Base-by-base conservation (phyloP, 2,113 vertebrate genomes). In the Calyptomena viridis region DNA sequence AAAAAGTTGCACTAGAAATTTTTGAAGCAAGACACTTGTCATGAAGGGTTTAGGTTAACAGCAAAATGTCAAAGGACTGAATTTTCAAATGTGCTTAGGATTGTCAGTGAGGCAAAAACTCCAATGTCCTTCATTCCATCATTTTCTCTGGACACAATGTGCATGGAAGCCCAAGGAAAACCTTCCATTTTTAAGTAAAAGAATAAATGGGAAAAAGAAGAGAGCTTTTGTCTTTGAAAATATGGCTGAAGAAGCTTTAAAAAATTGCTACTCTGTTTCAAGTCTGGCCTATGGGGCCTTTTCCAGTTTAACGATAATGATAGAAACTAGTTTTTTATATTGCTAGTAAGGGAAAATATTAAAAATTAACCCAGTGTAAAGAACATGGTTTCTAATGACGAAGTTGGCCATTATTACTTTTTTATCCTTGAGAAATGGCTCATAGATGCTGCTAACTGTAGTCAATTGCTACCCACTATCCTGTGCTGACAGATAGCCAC, bases 341-440 rank as follows among this genome's bases (percentile, higher is more conserved):
- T 73, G 33, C 25, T 64, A 68, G 12, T 53, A 80, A 63, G 46
- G 35, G 50, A 84, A 91, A 86, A 80, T 68, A 78, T 80, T 80
- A 71, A 94, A 94, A 92, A 92, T 82, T 88, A 88, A 84, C 28
- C 33, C 47, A 60, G 21, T 73, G 37, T 24, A 90, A 90, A 77
- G 59, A 94, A 71, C 46, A 44, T 12, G 3, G 24, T 89, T 84
- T 89, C 39, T 94, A 90, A 83, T 69, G 7, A 84, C 64, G 49
- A 49, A 77, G 69, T 66, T 87, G n/a, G 60, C 20, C 59, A 31
- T 95, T 89, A 91, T 66, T 5, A 50, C 44, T 84, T 67, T 74
- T 91, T 86, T 77, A 56, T 80, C 68, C 72, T 92, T 90, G 75
- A 96, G 49, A 94, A 95, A 89, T 40, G 28, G 16, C 22, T 95